Conservation (phyloP, 2,888 invertebrate species). For the Lithophane semibrunnea region DNA sequence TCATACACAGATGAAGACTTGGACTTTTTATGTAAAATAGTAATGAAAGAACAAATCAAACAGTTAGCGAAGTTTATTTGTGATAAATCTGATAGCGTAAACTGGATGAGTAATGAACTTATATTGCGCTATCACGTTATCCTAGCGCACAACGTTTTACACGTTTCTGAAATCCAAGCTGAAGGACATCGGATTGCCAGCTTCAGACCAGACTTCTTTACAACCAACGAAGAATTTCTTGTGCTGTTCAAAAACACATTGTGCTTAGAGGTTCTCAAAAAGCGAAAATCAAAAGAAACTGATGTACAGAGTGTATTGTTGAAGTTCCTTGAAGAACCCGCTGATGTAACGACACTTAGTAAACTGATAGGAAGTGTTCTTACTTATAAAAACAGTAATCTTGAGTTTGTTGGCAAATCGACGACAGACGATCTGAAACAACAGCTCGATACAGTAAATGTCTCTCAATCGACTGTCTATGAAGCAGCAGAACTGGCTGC, state of each 20-base stretch:
- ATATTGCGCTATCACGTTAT: neutral
- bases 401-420: too few relatives aligned
- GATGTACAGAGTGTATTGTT: too few relatives aligned
- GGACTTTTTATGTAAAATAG: neutral
- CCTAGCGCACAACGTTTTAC: neutral
- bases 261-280: neutral
- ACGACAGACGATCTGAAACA: too few relatives aligned
- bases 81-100: neutral
- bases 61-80: neutral
- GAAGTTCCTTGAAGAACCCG: too few relatives aligned
- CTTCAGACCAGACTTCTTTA: neutral
- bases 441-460: too few relatives aligned
- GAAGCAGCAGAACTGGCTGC: too few relatives aligned
- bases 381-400: too few relatives aligned
- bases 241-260: neutral
- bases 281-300: too few relatives aligned
- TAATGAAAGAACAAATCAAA: conserved; percentile 1
- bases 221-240: neutral
- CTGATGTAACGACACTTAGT: too few relatives aligned
- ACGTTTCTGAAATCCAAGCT: neutral
- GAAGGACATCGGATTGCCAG: conserved; percentile 3
- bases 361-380: too few relatives aligned
- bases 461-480: too few relatives aligned
- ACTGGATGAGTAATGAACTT: neutral
- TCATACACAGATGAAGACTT: neutral